Conservation (phyloP, 2,797 vertebrate species). For the Enteromius viviparus region DNA sequence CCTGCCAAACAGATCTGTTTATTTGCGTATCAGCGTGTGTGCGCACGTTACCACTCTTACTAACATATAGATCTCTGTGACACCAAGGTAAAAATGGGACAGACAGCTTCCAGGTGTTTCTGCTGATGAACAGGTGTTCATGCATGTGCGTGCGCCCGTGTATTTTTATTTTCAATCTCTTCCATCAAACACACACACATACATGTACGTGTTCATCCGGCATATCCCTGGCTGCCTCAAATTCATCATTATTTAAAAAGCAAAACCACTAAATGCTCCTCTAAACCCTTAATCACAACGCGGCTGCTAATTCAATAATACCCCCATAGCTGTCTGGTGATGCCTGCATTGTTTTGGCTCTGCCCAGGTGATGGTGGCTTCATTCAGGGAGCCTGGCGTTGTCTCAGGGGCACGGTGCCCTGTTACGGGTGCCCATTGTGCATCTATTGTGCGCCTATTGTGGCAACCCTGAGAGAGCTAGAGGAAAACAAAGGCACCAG, state of each 20-base stretch:
- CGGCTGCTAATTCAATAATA: slow-evolving; percentile 53
- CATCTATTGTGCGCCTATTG: slow-evolving; percentile 83
- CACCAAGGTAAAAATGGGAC: slow-evolving; percentile 38
- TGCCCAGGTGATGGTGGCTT: slow-evolving; percentile 54
- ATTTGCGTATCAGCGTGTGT: not conserved
- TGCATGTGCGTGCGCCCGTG: slow-evolving; percentile 42
- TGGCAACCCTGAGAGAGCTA: slow-evolving; percentile 79
- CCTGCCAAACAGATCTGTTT: slow-evolving; percentile 12
- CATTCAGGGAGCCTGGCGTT: slow-evolving; percentile 44
- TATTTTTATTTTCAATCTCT: slow-evolving; percentile 17
- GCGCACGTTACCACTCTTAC: not conserved
- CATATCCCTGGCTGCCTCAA: slow-evolving; percentile 30
- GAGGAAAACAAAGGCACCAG: slow-evolving; percentile 89
- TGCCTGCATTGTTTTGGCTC: slow-evolving; percentile 39
- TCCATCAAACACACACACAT: not conserved
- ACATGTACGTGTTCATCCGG: not conserved
- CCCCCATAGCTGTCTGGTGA: slow-evolving; percentile 39
- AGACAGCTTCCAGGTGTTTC: slow-evolving; percentile 55
- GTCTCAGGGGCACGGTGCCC: slow-evolving; percentile 40
- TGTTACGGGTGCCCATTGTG: slow-evolving; percentile 84
- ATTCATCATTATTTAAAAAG: slow-evolving; percentile 45
- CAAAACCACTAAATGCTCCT: slow-evolving; percentile 46
- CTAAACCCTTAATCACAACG: slow-evolving; percentile 48
- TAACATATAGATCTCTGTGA: slow-evolving; percentile 41
- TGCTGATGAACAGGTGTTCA: slow-evolving; percentile 47